Base-by-base conservation (phyloP, 1,140 invertebrate genomes). In the Octopus bimaculoides region DNA sequence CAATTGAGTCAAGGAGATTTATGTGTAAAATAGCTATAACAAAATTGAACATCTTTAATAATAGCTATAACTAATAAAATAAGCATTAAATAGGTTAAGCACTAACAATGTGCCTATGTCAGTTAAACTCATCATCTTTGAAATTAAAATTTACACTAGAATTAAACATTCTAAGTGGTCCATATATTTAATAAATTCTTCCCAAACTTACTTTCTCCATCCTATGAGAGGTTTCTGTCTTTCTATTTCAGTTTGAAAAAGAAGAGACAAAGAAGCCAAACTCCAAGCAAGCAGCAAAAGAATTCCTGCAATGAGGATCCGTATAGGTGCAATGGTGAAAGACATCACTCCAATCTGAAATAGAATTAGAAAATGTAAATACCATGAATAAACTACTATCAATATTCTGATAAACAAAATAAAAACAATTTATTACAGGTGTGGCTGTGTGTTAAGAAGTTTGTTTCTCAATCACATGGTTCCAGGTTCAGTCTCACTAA, bases 311-410 rank as follows among this genome's bases (percentile, higher is more conserved):
- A 87, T 20, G 6, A 89, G 52, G 26, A 89, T 66, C 14, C 88
- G 79, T 9, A 89, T 77, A 55, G 88, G 88, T 9, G 85, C 88
- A 61, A 89, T 79, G 4, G 87, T 88, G 4, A 89, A 73, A 4
- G 86, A 87, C 87, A 89, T 89, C 5, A 89, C 55, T 5, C 78
- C 86, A 80, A 89, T 83, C 88, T 89, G 84, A 54, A 87, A 87
- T 55, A 71, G 66, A 75, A 41, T 41, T 41, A 41, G 26, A 41
- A 41, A 41, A 3, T 41, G 26, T 41, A 41, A 41, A 41, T 41
- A 41, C 26, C 0, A 41, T 41, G 26, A 41, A 41, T 41, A 41
- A 41, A 41, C 26, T 41, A 41, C 26, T 41, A 41, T 41, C 26
- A 41, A 41, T 41, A 41, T 41, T 41, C 26, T 41, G 26, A 41